Evolutionary conservation across 2,888 invertebrate species (phyloP).

Genomic region (Catocala sponsa): DNA sequence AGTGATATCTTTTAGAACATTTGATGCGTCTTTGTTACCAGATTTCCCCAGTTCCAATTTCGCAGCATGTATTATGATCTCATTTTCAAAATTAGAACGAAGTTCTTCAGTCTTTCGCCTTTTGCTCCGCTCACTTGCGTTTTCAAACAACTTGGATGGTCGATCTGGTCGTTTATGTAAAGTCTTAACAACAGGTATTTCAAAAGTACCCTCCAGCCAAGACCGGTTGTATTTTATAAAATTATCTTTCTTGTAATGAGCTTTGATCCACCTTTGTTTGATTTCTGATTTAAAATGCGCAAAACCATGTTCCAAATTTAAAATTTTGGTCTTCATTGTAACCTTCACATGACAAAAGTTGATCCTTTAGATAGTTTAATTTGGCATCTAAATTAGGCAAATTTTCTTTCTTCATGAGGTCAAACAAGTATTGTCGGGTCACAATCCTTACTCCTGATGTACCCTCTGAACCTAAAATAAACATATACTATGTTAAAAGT

Average conservation of each 20-base stretch:
- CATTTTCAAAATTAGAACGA: slow-evolving; percentile 8
- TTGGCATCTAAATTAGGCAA: background rate
- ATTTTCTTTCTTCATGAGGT: background rate
- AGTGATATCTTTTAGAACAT: slow-evolving; percentile 8
- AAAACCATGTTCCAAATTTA: slow-evolving; percentile 7
- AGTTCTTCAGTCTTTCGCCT: slow-evolving; percentile 11
- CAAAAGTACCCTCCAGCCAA: slow-evolving; percentile 23
- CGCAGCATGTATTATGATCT: slow-evolving; percentile 14
- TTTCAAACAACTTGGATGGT: slow-evolving; percentile 1
- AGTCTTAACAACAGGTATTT: slow-evolving; percentile 15
- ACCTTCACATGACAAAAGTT: background rate
- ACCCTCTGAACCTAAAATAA: background rate
- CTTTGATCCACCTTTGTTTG: slow-evolving; percentile 24
- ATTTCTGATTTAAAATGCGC: slow-evolving; percentile 17
- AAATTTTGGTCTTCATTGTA: background rate
- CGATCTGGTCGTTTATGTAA: no score
- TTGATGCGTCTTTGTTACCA: slow-evolving; percentile 14
- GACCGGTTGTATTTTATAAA: background rate
- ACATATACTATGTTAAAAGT: background rate
- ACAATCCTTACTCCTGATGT: background rate
- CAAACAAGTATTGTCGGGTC: background rate
- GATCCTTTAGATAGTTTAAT: background rate
- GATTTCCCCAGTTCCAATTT: slow-evolving; percentile 10
- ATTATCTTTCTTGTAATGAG: background rate
- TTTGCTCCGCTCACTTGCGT: slow-evolving; percentile 11